Percentiles rank a stretch among this genome's conserved stretches.
phyloP scores from a whole-genome alignment of 2,797 vertebrate genomes.

The Geotrypetes seraphini region DNA sequence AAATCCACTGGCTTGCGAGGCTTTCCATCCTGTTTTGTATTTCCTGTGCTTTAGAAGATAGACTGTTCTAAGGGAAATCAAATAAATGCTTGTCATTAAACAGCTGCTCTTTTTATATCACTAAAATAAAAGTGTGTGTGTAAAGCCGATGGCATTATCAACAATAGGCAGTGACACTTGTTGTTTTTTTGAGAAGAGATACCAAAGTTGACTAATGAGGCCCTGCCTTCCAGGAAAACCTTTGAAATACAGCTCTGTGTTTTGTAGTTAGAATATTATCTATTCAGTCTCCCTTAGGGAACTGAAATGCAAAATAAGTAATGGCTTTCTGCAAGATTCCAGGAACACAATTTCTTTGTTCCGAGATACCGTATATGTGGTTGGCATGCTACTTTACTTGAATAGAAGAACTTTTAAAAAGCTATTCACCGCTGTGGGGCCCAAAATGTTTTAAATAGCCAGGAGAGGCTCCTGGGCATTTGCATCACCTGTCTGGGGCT shows the following conservation, averaged over 20 bases:
- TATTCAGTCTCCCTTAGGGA: not conserved
- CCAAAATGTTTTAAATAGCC: too few species aligned
- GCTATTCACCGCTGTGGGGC: too few species aligned
- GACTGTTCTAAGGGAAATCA: too few species aligned
- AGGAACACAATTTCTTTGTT: too few species aligned
- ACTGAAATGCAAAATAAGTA: slow-evolving; percentile 3
- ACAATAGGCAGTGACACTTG: not conserved
- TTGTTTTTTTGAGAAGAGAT: not conserved
- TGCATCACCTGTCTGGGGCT: too few species aligned
- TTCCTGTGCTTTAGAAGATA: not conserved
- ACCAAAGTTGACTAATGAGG: slow-evolving; percentile 1
- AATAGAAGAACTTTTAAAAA: too few species aligned
- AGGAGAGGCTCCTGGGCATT: too few species aligned
- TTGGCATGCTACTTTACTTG: too few species aligned
- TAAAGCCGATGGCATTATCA: not conserved
- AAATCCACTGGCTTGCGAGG: not conserved
- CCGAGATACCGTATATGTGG: too few species aligned
- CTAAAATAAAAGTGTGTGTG: not conserved
- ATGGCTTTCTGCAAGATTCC: too few species aligned
- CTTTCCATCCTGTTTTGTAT: not conserved
- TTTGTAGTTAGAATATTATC: too few species aligned
- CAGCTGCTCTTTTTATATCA: slow-evolving; percentile 2
- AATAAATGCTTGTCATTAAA: not conserved
- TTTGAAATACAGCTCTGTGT: not conserved
- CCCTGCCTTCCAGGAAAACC: not conserved